A percentile compares a stretch with the other conserved stretches of the same genome.
These are phyloP conservation scores for Leontocebus nigricollis DNA, from an alignment of 2,797 vertebrate species.

Conservation along the genomic window DNA sequence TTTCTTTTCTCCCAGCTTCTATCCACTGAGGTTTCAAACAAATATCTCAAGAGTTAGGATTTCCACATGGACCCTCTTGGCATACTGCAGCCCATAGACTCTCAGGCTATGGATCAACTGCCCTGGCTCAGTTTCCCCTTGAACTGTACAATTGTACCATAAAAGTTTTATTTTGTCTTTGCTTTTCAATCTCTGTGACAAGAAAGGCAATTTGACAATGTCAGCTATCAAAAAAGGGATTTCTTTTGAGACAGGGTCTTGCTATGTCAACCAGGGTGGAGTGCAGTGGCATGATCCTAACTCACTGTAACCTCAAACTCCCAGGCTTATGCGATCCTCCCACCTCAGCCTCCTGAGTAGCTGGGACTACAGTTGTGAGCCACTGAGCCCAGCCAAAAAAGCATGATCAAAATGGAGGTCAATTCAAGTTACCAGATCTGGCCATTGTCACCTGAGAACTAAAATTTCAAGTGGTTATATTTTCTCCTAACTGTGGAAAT, in stretches of 20 bases:
- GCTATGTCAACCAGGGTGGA: not conserved
- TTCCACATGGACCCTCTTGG: not conserved
- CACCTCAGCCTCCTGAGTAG: not conserved
- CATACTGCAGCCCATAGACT: not conserved
- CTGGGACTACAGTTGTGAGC: not conserved
- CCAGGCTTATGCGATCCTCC: not conserved
- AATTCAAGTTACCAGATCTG: conserved; percentile 22
- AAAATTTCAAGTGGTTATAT: conserved; percentile 26
- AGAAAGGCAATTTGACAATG: not conserved
- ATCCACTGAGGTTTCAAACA: not conserved
- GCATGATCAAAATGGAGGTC: not conserved
- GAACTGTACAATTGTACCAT: not conserved
- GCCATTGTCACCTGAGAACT: conserved; percentile 20
- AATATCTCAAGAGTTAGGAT: not conserved
- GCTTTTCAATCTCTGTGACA: not conserved
- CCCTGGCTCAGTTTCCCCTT: not conserved
- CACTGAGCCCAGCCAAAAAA: not conserved
- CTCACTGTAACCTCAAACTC: not conserved
- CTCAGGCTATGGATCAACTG: not conserved
- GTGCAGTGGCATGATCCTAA: not conserved
- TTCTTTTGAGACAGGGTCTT: not conserved
- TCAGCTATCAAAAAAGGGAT: not conserved
- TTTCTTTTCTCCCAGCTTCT: not conserved
- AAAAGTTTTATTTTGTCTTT: not conserved
- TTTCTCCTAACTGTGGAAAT: conserved; percentile 44